These are phyloP conservation scores for Parazoanthus swiftii DNA, from an alignment of 92 coral and sea anemone genomes.

Conservation along the genomic window DNA sequence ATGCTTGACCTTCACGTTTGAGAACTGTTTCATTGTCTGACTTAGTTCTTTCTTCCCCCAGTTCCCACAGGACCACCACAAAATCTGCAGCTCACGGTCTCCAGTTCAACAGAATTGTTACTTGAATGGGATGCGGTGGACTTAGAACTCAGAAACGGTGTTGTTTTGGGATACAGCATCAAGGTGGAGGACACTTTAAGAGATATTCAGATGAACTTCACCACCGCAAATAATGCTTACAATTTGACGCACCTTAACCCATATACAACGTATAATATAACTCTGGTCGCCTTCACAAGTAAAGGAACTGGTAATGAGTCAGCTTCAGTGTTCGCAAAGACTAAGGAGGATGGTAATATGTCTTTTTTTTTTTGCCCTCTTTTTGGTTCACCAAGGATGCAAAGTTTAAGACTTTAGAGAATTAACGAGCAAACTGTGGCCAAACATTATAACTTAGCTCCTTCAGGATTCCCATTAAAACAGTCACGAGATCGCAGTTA, in stretches of 20 bases:
- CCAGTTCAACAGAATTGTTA: neutral
- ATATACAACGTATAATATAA: slow-evolving; percentile 1
- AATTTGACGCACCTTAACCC: neutral
- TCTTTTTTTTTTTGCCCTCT: neutral
- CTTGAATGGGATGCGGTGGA: slow-evolving; percentile 25
- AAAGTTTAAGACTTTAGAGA: too few relatives aligned
- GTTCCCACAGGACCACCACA: slow-evolving; percentile 30
- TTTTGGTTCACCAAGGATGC: neutral
- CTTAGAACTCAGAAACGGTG: slow-evolving; percentile 1
- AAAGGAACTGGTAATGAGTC: slow-evolving; percentile 9
- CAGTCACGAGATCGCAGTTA: too few relatives aligned
- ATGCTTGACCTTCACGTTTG: too few relatives aligned
- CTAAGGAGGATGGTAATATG: slow-evolving; percentile 8
- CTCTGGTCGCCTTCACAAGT: slow-evolving; percentile 28
- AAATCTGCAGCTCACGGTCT: neutral
- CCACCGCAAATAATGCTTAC: neutral
- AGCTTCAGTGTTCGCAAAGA: neutral
- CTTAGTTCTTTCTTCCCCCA: neutral
- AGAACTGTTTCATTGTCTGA: neutral
- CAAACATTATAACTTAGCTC: too few relatives aligned
- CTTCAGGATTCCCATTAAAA: too few relatives aligned
- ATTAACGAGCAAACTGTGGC: too few relatives aligned
- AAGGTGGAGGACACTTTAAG: neutral
- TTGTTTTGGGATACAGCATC: slow-evolving; percentile 21
- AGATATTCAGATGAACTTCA: neutral